Evolutionary conservation across 2,888 invertebrate genomes (phyloP), one percentile per base, ranked within the genome.

Genomic region (Lycocerus yunnanus): DNA sequence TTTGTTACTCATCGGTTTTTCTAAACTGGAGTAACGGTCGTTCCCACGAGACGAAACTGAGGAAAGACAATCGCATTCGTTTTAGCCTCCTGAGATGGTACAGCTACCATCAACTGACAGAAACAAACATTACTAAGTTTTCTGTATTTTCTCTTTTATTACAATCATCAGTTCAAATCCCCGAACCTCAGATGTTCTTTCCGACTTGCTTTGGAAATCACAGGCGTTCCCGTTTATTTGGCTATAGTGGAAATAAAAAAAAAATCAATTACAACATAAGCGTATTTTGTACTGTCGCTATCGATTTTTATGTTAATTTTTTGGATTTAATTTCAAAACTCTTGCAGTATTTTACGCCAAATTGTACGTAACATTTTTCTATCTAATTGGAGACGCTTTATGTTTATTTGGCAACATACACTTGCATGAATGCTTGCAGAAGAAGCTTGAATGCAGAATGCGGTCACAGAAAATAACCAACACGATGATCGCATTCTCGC

Each of bases 101-200:
- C 43, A 66, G 70, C 66, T 67, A 69, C 69, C 73, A 69, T 70
- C 67, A 69, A 69, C 73, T 75, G 69, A 75, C 75, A 75, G 75
- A 70, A 75, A 75, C 75, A 75, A 75, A 75, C 75, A 75, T 75
- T 75, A 75, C 75, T 75, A 69, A 75, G 72, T 72, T 75, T 75
- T 75, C 67, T 69, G 68, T 68, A 66, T 68, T 74, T 74, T 74
- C 69, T 70, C 72, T 72, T 75, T 75, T 75, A 75, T 75, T 75
- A 72, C 72, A 68, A 72, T 72, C 75, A 75, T 75, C 75, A 75
- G 69, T 72, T 68, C 72, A 72, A 75, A 72, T 75, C 75, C 72
- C 72, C 60, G 72, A 72, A 75, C 72, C 75, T 72, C 75, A 75
- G 72, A 75, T 75, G 75, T 72, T 74, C 70, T 68, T 71, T 69